Percentiles rank a stretch among this genome's conserved stretches.
These are phyloP conservation scores for Crossaster papposus DNA, from an alignment of 53 echinoderm and acorn worm genomes.

Conservation along the genomic window DNA sequence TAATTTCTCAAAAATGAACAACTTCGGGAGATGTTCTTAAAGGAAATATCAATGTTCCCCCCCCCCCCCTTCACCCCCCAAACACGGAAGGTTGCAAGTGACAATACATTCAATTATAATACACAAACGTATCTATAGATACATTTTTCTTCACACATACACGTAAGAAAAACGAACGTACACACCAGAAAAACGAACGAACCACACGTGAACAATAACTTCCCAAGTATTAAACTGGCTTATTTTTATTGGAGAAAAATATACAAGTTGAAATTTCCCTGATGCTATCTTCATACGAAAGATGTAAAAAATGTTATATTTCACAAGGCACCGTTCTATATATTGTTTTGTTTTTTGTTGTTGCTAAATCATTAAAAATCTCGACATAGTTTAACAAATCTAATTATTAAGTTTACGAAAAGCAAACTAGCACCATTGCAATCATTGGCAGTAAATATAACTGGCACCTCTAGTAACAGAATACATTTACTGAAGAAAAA, in stretches of 20 bases:
- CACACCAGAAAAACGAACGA: not conserved
- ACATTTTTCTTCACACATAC: no score
- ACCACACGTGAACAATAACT: not conserved
- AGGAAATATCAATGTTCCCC: no score
- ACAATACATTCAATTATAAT: no score
- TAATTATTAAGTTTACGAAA: conserved; percentile 4
- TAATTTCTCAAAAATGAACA: no score
- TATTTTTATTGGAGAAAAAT: conserved; percentile 42
- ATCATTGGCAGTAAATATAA: conserved; percentile 37
- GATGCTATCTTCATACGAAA: not conserved
- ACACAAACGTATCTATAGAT: no score
- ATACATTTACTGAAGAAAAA: conserved; percentile 36
- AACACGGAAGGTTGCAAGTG: no score
- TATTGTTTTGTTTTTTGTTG: not conserved
- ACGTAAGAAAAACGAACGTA: no score
- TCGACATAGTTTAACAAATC: not conserved
- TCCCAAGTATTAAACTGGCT: not conserved
- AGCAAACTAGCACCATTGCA: conserved; percentile 46
- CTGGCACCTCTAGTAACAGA: not conserved
- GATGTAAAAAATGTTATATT: not conserved
- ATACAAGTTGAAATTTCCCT: conserved; percentile 23
- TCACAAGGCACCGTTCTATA: not conserved
- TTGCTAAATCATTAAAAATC: not conserved
- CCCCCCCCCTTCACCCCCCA: no score
- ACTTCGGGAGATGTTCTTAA: no score